Percentiles rank a stretch among this genome's conserved stretches.
Conservation (phyloP, 1,140 invertebrate species). For the Mercenaria mercenaria region DNA sequence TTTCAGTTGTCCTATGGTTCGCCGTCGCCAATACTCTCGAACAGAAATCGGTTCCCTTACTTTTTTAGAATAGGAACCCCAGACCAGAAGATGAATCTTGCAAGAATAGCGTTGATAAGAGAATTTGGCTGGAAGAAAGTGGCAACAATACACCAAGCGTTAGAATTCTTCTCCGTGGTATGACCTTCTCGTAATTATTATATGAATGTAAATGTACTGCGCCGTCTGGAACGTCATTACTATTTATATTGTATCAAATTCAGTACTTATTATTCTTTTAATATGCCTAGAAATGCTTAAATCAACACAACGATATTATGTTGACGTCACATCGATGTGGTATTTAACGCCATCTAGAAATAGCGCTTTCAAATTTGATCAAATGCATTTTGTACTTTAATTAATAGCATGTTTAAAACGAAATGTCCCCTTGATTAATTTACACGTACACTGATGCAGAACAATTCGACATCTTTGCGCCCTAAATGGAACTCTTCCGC, state of each 20-base stretch:
- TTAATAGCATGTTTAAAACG: no score
- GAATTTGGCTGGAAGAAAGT: constrained; percentile 67
- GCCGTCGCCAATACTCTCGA: constrained; percentile 74
- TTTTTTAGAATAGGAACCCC: constrained; percentile 76
- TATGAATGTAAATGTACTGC: not conserved
- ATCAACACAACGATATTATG: not conserved
- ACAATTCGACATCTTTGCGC: no score
- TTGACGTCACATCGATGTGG: not conserved
- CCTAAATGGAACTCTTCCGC: no score
- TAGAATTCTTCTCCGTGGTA: constrained; percentile 71
- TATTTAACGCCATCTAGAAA: no score
- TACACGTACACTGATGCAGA: no score
- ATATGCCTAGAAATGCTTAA: no score
- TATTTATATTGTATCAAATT: no score
- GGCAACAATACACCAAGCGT: constrained; percentile 63
- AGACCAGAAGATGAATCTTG: constrained; percentile 66
- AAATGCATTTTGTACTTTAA: not conserved
- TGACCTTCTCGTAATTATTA: no score
- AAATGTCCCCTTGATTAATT: no score
- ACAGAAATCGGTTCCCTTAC: constrained; percentile 67
- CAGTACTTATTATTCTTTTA: not conserved
- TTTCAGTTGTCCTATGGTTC: constrained; percentile 73
- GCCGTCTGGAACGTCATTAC: no score
- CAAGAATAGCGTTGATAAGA: constrained; percentile 58
- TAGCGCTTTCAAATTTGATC: not conserved